Conservation (phyloP, 2,797 vertebrate species). For the Pseudopleuronectes americanus region DNA sequence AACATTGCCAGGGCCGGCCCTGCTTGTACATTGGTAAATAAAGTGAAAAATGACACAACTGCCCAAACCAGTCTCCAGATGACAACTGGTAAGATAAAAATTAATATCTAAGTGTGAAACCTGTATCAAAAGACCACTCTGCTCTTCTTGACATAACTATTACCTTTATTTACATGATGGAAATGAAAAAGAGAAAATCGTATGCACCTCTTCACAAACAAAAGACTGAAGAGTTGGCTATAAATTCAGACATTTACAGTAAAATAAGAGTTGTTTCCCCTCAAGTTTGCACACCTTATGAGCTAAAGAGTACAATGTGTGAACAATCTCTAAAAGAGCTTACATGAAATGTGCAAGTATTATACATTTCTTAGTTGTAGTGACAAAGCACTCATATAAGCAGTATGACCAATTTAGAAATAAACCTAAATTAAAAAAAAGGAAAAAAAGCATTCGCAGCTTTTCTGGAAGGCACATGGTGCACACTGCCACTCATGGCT, state of each 20-base stretch:
- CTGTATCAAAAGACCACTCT: neutral
- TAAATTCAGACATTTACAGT: conserved; percentile 71
- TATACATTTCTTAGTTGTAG: conserved; percentile 71
- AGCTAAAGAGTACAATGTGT: conserved; percentile 72
- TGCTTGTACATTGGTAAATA: too few relatives aligned
- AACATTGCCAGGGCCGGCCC: too few relatives aligned
- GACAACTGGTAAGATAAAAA: neutral
- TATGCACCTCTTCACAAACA: conserved; percentile 62
- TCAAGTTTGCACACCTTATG: conserved; percentile 65
- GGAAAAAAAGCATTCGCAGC: conserved; percentile 49
- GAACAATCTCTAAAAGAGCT: conserved; percentile 71
- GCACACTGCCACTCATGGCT: conserved; percentile 71
- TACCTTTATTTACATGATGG: conserved; percentile 87
- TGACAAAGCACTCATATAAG: conserved; percentile 72
- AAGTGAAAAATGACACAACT: too few relatives aligned
- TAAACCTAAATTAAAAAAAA: conserved; percentile 23
- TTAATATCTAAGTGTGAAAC: neutral
- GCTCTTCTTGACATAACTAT: conserved; percentile 53
- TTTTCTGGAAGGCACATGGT: conserved; percentile 84
- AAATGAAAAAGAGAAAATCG: conserved; percentile 65
- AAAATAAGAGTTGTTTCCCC: conserved; percentile 54
- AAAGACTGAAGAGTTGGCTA: conserved; percentile 54
- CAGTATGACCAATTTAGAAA: conserved; percentile 64
- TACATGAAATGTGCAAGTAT: conserved; percentile 80
- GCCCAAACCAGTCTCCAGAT: too few relatives aligned